phyloP scores from a whole-genome alignment of 1,140 invertebrate genomes.

The Musca domestica region DNA sequence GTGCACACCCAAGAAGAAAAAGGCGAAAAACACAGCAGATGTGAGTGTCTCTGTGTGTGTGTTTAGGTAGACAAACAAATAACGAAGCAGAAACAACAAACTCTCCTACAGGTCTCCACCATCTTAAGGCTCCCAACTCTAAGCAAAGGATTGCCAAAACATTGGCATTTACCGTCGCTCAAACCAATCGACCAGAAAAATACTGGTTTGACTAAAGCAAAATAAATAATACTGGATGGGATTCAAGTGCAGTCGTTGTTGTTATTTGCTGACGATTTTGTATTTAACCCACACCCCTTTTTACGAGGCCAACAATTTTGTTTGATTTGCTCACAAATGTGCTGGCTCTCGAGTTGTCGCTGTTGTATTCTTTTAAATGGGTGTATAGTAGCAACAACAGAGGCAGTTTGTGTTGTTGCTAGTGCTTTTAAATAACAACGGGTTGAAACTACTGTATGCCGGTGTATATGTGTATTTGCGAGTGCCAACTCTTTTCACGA shows the following conservation, averaged over 20 bases:
- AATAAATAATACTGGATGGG: no score
- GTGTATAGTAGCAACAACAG: no score
- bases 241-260: not conserved
- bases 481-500: not conserved
- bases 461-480: not conserved
- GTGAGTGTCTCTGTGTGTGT: no score
- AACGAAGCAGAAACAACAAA: not conserved
- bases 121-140: not conserved
- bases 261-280: not conserved
- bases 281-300: constrained; percentile 18
- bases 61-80: not conserved
- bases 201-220: not conserved
- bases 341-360: not conserved
- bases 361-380: not conserved
- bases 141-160: no score
- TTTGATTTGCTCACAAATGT: not conserved
- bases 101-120: not conserved
- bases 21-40: not conserved
- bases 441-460: not conserved
- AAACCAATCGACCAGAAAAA: not conserved
- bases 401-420: constrained; percentile 1
- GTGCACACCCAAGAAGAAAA: not conserved
- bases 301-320: not conserved
- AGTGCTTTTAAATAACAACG: constrained; percentile 14
- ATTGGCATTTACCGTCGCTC: no score